Conservation (phyloP, 2,797 vertebrate genomes). For the Eulemur rubriventer region DNA sequence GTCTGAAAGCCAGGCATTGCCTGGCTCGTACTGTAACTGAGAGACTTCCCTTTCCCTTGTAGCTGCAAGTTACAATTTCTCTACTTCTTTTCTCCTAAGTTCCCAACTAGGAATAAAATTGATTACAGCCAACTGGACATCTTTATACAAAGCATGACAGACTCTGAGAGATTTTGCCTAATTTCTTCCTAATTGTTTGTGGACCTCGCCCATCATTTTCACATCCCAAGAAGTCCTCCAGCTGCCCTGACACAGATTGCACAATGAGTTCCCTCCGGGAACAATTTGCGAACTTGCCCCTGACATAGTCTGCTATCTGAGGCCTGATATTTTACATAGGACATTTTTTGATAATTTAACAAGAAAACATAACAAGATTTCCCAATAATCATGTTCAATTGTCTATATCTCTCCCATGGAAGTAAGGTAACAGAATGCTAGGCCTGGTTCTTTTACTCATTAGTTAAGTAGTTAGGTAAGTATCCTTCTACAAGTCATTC, state of each 20-base stretch:
- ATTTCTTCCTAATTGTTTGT: background rate
- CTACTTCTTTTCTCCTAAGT: background rate
- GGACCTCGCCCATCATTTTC: background rate
- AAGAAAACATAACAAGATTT: background rate
- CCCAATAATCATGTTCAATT: background rate
- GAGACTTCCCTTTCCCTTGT: background rate
- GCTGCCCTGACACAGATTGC: background rate
- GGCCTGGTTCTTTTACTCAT: background rate
- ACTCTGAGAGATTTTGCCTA: background rate
- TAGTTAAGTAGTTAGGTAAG: background rate
- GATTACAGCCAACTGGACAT: background rate
- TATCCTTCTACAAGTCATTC: background rate
- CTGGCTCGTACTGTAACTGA: background rate
- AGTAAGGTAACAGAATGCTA: background rate
- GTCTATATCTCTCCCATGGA: background rate
- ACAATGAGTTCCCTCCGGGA: background rate
- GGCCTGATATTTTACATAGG: background rate
- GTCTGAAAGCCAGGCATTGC: background rate
- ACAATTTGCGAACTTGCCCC: background rate
- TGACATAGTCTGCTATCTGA: background rate
- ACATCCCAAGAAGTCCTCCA: background rate
- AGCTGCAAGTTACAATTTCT: background rate
- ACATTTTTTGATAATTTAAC: conserved; percentile 19
- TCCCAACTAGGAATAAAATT: background rate
- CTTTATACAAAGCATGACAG: background rate